Evolutionary conservation across 1,140 invertebrate genomes (phyloP), one percentile per base, ranked within the genome.

Genomic region (Potamilus streckersoni): DNA sequence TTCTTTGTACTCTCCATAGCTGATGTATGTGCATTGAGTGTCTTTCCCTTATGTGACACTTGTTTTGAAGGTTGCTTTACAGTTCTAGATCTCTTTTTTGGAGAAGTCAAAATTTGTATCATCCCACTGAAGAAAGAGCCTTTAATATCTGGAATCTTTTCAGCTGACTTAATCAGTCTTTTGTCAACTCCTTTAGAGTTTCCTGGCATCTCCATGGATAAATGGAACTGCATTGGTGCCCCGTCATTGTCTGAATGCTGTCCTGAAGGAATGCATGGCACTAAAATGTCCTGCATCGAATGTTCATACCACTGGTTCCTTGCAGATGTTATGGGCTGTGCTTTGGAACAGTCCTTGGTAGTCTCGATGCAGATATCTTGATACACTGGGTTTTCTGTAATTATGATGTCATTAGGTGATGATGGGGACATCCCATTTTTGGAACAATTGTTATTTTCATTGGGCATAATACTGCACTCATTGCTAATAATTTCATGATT

Each of bases 91-190:
- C 74, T 75, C 19, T 65, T 63, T 67, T 83, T 85, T 12, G 84
- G 84, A 6, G 83, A 84, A 11, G 80, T 70, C n/a, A 86, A 64
- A 31, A 86, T 68, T 38, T 80, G 74, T 71, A 83, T 84, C 76
- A 86, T 84, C 64, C 79, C 85, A n/a, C 81, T 77, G 73, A 86
- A 85, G 61, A 86, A 77, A 16, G 75, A 77, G 8, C 75, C 75
- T 59, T 77, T 77, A 20, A 77, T 77, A 61, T 77, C 70, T 15
- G 75, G 75, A 60, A 82, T 15, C 82, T 79, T 31, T 71, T 76
- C 59, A 71, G 62, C 12, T 71, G 69, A 15, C 68, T 69, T 12
- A 74, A 72, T 66, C 69, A 60, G 15, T 79, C 73, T 70, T 78
- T 68, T 71, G 27, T 79, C 58, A 64, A 75, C 17, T 68, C 49